Conservation (phyloP, 2,113 vertebrate genomes). For the Brachirus orientalis region DNA sequence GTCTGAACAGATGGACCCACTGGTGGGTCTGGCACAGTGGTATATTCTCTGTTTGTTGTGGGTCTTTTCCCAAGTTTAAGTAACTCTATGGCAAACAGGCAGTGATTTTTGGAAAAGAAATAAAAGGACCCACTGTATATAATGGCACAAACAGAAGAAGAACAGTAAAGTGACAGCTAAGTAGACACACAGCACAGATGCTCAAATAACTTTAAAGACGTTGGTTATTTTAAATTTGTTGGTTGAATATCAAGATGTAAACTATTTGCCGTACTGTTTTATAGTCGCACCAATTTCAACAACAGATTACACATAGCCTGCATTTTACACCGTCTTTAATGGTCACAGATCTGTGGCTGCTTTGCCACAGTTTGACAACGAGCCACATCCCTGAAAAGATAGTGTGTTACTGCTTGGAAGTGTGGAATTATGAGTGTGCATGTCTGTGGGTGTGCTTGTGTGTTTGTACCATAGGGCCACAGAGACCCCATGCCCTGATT, state of each 20-base stretch:
- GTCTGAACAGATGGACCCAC: constrained; percentile 47
- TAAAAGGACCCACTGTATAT: neutral
- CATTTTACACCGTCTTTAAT: too few species aligned
- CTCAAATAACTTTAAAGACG: too few species aligned
- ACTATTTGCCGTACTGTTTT: neutral
- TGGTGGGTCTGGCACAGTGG: constrained; percentile 26
- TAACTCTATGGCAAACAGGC: constrained; percentile 12
- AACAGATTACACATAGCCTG: neutral
- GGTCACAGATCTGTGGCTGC: too few species aligned
- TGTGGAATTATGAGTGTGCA: neutral
- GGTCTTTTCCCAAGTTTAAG: constrained; percentile 9
- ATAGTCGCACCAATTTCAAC: too few species aligned
- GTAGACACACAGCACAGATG: neutral
- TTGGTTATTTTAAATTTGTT: too few species aligned
- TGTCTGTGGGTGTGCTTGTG: constrained; percentile 8
- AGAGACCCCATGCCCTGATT: constrained; percentile 29
- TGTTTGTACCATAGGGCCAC: neutral
- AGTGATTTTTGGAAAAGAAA: constrained; percentile 7
- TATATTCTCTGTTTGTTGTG: constrained; percentile 18
- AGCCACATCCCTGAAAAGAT: too few species aligned
- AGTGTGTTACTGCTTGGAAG: too few species aligned
- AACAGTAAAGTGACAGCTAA: neutral
- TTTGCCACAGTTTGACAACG: too few species aligned
- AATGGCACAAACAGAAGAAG: neutral
- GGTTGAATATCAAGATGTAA: neutral